Percentiles rank a stretch among this genome's conserved stretches.
phyloP scores from a whole-genome alignment of 1,140 invertebrate genomes.

The Drosophila littoralis region DNA sequence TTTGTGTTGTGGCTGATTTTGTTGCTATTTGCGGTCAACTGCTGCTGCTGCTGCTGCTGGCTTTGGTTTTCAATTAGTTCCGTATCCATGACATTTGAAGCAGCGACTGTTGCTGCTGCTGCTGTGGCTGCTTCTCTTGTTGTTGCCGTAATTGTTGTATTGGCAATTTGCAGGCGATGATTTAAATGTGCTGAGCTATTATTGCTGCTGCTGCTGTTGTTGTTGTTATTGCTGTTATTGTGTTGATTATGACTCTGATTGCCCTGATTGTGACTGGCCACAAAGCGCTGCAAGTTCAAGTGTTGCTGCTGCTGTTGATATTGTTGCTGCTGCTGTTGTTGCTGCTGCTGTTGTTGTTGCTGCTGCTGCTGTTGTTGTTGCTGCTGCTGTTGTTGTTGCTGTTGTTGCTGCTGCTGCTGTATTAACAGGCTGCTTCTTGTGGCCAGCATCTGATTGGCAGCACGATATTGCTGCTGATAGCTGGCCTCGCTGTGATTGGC shows the following conservation, averaged over 20 bases:
- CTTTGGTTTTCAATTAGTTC: constrained; percentile 81
- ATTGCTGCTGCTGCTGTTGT: constrained; percentile 28
- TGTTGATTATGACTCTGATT: constrained; percentile 57
- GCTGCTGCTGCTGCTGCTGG: constrained; percentile 47
- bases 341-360: constrained; percentile 60
- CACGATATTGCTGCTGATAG: constrained; percentile 77
- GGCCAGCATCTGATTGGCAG: constrained; percentile 70
- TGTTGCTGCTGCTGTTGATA: constrained; percentile 65
- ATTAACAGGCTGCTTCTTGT: constrained; percentile 76
- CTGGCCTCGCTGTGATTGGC: constrained; percentile 51
- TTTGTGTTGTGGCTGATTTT: constrained; percentile 43
- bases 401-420: constrained; percentile 70
- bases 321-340: constrained; percentile 54
- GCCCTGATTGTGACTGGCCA: constrained; percentile 66
- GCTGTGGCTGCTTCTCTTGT: constrained; percentile 54
- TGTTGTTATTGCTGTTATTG: constrained; percentile 40
- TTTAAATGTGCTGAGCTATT: constrained; percentile 67
- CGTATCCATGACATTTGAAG: constrained; percentile 67
- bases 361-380: constrained; percentile 53
- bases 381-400: constrained; percentile 68
- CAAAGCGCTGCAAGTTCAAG: constrained; percentile 75
- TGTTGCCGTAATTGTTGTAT: constrained; percentile 82
- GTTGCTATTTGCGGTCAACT: constrained; percentile 42
- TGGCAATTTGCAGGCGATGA: constrained; percentile 80
- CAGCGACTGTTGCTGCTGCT: constrained; percentile 23